These are phyloP conservation scores for Butastur rufipennis DNA, from an alignment of 2,113 vertebrate species.

Conservation along the genomic window DNA sequence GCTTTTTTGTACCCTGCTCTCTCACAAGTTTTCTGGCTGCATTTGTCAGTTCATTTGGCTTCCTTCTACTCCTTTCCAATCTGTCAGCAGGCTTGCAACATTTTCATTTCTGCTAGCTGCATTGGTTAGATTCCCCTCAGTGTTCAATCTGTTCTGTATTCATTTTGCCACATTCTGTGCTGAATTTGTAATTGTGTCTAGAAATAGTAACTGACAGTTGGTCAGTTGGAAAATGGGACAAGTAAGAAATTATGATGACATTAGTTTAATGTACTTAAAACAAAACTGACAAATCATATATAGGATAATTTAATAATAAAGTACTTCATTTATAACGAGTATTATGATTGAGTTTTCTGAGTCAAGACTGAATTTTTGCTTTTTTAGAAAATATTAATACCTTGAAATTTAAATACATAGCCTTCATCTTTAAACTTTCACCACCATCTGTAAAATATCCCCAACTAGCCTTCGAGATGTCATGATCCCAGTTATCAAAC, in stretches of 20 bases:
- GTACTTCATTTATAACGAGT: neutral
- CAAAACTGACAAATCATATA: neutral
- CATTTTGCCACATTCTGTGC: neutral
- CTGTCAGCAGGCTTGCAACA: constrained; percentile 7
- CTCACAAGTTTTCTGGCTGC: constrained; percentile 2
- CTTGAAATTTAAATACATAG: neutral
- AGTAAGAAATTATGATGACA: neutral
- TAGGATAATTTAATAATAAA: neutral
- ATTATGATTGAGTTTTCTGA: neutral
- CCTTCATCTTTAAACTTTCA: neutral
- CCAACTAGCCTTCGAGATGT: neutral
- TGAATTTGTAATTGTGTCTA: neutral
- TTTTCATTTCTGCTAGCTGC: neutral
- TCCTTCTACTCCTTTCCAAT: neutral
- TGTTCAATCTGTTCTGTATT: constrained; percentile 38
- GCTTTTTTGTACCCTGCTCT: neutral
- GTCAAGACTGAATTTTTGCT: neutral
- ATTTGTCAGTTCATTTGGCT: constrained; percentile 18
- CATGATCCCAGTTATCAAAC: neutral
- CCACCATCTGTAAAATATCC: neutral
- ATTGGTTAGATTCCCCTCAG: neutral
- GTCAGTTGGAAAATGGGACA: constrained; percentile 27
- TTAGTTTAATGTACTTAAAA: neutral
- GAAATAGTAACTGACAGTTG: constrained; percentile 30
- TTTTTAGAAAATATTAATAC: neutral